Base-by-base conservation (phyloP, 2,888 invertebrate species). In the Anthophora plumipes region DNA sequence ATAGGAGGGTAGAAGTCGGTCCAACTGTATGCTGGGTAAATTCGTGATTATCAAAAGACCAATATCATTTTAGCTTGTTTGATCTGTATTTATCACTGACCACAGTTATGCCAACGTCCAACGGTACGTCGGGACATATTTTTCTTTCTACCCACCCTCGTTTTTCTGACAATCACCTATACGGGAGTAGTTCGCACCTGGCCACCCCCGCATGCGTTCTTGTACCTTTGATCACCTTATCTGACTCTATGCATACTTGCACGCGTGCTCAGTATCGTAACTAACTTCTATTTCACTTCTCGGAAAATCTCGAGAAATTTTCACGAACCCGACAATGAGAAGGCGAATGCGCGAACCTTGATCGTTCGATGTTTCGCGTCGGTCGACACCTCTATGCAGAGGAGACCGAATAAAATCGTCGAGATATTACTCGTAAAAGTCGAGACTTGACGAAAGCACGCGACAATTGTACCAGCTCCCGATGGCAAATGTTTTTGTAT, bases 191-290 rank as follows among this genome's bases (percentile, higher is more conserved):
- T 80, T 77, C 46, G 72, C 90, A 90, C 89, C 90, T 90, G 90
- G 90, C 84, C 90, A 87, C 90, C 90, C 90, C 90, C 90, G 88
- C 85, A 83, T 81, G 81, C 85, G 87, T 80, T 77, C 77, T 78
- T 71, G 50, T 48, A 86, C 87, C 84, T 88, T 88, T 85, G 84
- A 80, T 84, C 88, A 85, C 81, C 73, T 84, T 85, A 80, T 82
- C 81, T 71, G 78, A 71, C 67, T 82, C 74, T 81, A 71, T 67
- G 81, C 86, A 72, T 83, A 83, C 77, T 83, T 82, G 63, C 63
- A 84, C 83, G 75, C 55, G 57, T 75, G 73, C 52, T 60, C 68
- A n/a, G 55, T 82, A 46, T 52, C 59, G 52, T 54, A 57, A 46
- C 68, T 7, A 20, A 39, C 55, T 48, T 46, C 60, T 31, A n/a